Base-by-base conservation (phyloP, 2,888 invertebrate genomes). In the Agonopterix heracliana region DNA sequence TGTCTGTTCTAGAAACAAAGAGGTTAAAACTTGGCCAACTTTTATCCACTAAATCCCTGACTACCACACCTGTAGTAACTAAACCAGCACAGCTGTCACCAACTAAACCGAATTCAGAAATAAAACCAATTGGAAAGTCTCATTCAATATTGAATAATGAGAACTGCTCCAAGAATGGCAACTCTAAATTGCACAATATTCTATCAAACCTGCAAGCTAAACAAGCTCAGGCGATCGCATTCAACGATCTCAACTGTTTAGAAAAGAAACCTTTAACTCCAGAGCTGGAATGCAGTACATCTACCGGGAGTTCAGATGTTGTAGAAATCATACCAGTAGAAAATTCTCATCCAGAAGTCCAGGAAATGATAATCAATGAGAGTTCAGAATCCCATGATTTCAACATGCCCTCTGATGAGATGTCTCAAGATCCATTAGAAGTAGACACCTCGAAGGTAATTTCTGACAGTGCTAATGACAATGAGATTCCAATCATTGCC, bases 91-190 rank as follows among this genome's bases (percentile, higher is more conserved):
- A 74, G 44, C 62, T 74, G 46, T 73, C 79, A 48, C 71, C 76
- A 14, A 64, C 72, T 7, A 79, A 74, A 63, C 61, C 67, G 47
- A 60, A 47, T 47, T 45, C 66, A 54, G 78, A 81, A 54, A 63
- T 67, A 34, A 81, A 74, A 63, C 78, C 74, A 59, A 67, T 56
- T n/a, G 63, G 58, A 36, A 83, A 73, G 55, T 62, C 63, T 45
- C 82, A 83, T 62, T 66, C 79, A 38, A 56, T 84, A 34, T 60
- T 85, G 50, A 85, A 84, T 60, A 88, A 83, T 59, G 84, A 87
- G 58, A 87, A 83, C 56, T 81, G 82, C 64, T 78, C 89, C 10
- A 89, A 89, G 63, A 89, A 89, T 71, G 89, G 89, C n/a, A 88
- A 87, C 61, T 88, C 89, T 1, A 88, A 88, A 59, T 64, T 89